phyloP scores from a whole-genome alignment of 2,888 invertebrate species.

The Lathronympha strigana region DNA sequence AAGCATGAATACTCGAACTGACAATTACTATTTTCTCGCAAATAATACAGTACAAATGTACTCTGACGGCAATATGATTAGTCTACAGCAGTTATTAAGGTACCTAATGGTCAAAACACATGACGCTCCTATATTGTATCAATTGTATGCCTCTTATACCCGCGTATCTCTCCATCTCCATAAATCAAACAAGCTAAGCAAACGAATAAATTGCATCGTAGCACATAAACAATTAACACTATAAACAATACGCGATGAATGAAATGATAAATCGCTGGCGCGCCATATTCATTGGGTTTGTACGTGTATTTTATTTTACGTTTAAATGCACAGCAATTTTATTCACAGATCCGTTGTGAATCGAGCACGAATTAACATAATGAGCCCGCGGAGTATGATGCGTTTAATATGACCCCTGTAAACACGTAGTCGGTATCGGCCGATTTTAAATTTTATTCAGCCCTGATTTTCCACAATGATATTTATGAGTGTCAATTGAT shows the following conservation, averaged over 20 bases:
- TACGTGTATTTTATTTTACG: constrained; percentile 76
- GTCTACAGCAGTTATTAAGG: too few species aligned
- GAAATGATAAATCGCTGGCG: constrained; percentile 76
- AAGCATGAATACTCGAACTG: too few species aligned
- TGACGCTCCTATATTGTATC: too few species aligned
- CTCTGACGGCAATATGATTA: too few species aligned
- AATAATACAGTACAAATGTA: too few species aligned
- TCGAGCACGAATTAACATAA: constrained; percentile 79
- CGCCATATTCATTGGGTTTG: constrained; percentile 75
- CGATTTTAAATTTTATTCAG: constrained; percentile 26
- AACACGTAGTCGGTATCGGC: constrained; percentile 52
- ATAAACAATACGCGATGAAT: constrained; percentile 76
- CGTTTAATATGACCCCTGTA: constrained; percentile 55
- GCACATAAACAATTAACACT: constrained; percentile 80
- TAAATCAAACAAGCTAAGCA: constrained; percentile 16
- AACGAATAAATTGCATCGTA: constrained; percentile 51
- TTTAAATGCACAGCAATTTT: constrained; percentile 81
- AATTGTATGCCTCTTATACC: too few species aligned
- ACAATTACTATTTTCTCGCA: too few species aligned
- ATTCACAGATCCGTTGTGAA: constrained; percentile 78
- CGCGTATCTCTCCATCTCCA: neutral
- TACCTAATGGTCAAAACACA: too few species aligned
- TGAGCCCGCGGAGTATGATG: constrained; percentile 72
- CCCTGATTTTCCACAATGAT: constrained; percentile 20
- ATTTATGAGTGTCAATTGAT: constrained; percentile 15